Base-by-base conservation (phyloP, 2,888 invertebrate genomes). In the Caenorhabditis sp. region DNA sequence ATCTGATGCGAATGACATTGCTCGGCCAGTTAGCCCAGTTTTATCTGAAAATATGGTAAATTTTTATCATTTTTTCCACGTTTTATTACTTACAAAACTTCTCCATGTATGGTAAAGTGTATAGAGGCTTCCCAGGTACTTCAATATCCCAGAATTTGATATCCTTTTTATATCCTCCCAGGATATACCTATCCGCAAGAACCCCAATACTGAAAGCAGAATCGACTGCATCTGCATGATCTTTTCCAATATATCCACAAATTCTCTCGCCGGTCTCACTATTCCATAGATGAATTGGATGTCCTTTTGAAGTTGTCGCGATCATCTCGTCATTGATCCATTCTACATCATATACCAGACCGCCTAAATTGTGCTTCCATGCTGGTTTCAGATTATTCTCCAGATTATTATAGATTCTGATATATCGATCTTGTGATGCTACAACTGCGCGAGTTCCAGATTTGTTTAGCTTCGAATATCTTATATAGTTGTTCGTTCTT, bases 281-380 rank as follows among this genome's bases (percentile, higher is more conserved):
- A 27, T 70, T 56, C 36, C 53, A 75, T 36, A 75, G 14, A 20
- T 75, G 75, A 59, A 75, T 75, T 4, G 75, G 75, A 25, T 68
- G 59, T 14, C 26, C 53, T 27, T 50, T 59, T 31, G 70, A 61
- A 4, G 70, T 53, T 2, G 64, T 49, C 5, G 65, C 62, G 0
- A 75, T 38, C 4, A 26, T 57, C 21, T 60, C 49, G 23, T 31
- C 50, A 23, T 38, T 20, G 3, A 54, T 38, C 70, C 70, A 75
- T n/a, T 21, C 27, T 7, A 70, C 5, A 52, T 70, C 75, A 12
- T 68, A 25, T 7, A 70, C 49, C n/a, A 75, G 36, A 1, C 58
- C 62, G 3, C 70, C 75, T 23, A 56, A 63, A 36, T 67, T 70
- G 5, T 62, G 62, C 36, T 62, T 67, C 68, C 73, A 68, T 14